phyloP scores from a whole-genome alignment of 2,113 vertebrate species.

The Corythaixoides concolor region DNA sequence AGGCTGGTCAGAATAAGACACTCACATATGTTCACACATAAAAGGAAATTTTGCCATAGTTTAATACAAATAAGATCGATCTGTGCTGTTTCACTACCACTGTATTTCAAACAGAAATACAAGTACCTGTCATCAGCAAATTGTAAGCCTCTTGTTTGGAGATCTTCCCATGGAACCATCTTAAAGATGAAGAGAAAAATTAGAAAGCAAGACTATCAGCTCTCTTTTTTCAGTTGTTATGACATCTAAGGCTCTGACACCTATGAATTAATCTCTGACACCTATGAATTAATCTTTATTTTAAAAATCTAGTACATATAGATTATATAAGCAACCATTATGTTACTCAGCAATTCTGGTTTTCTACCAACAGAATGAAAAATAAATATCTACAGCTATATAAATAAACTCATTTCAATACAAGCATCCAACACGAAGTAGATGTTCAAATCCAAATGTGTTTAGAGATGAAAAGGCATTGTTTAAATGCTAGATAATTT shows the following conservation, averaged over 20 bases:
- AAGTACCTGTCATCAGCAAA: slow-evolving; percentile 94
- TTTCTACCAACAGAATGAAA: slow-evolving; percentile 23
- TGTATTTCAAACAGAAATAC: neutral
- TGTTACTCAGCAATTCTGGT: neutral
- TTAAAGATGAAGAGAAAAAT: slow-evolving; percentile 73
- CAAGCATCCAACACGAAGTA: neutral
- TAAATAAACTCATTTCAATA: neutral
- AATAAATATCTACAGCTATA: neutral
- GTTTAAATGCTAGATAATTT: neutral
- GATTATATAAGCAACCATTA: neutral
- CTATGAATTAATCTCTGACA: neutral
- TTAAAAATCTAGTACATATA: neutral
- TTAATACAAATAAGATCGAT: neutral
- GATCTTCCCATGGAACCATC: slow-evolving; percentile 99
- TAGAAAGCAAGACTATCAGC: slow-evolving; percentile 17
- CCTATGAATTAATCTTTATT: neutral
- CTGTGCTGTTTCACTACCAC: neutral
- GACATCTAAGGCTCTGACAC: slow-evolving; percentile 18
- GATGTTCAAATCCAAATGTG: neutral
- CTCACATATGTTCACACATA: neutral
- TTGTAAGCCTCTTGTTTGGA: slow-evolving; percentile 96
- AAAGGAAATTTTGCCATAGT: slow-evolving; percentile 1
- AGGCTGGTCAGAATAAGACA: too few relatives aligned
- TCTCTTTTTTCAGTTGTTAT: neutral
- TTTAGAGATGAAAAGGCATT: neutral